A percentile compares a stretch with the other conserved stretches of the same genome.
phyloP scores from a whole-genome alignment of 2,888 invertebrate genomes.

The Bruchidius siliquastri region DNA sequence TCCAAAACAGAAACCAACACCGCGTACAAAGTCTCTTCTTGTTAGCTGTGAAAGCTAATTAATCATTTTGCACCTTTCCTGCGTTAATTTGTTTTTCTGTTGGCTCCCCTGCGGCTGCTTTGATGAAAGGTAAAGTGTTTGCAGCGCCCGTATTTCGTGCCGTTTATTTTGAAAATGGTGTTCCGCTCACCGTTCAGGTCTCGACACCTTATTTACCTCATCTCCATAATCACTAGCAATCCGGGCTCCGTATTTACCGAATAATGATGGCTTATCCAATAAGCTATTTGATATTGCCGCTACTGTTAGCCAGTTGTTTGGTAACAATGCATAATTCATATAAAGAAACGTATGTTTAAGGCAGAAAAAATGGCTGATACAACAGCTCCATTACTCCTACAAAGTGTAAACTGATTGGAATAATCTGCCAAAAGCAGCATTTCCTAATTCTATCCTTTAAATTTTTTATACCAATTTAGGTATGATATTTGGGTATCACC shows the following conservation, averaged over 20 bases:
- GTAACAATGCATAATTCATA: no score
- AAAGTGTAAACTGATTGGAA: no score
- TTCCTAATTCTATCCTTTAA: no score
- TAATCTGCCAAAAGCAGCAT: no score
- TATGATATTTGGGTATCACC: no score
- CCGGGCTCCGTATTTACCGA: neutral
- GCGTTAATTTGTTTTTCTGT: constrained; percentile 21
- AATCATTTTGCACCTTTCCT: constrained; percentile 26
- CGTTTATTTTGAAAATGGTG: constrained; percentile 16
- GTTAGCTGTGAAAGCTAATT: constrained; percentile 22
- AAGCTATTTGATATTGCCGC: neutral
- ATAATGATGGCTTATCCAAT: neutral
- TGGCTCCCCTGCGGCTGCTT: constrained; percentile 12
- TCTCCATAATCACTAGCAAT: neutral
- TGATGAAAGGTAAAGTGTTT: constrained; percentile 19
- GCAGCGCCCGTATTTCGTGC: constrained; percentile 13
- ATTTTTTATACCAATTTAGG: no score
- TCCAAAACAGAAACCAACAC: neutral
- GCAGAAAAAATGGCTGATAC: no score
- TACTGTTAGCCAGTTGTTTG: no score
- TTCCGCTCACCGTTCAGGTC: constrained; percentile 1
- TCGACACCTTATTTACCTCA: neutral
- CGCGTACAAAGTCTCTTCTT: constrained; percentile 3
- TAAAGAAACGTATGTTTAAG: no score
- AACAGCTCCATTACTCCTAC: no score